Evolutionary conservation across 2,113 vertebrate genomes (phyloP).

Genomic region (Bufo gargarizans): DNA sequence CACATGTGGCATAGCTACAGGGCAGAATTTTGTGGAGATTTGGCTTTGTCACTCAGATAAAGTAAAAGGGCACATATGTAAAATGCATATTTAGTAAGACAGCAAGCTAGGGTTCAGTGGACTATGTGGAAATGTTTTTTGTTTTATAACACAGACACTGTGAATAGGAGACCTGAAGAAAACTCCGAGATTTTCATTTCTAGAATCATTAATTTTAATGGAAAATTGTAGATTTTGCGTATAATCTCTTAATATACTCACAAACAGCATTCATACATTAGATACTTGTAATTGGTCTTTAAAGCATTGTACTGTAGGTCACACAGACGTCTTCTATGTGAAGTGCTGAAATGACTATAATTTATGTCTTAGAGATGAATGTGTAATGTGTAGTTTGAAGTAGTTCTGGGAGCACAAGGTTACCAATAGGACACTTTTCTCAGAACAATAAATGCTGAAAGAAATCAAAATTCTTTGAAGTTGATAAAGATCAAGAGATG

Average conservation of each 20-base stretch:
- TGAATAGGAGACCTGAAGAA: no score
- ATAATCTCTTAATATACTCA: background rate
- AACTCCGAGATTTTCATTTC: background rate
- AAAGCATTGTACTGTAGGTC: background rate
- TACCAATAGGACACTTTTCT: slow-evolving; percentile 49
- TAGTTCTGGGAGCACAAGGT: slow-evolving; percentile 47
- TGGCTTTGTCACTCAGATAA: no score
- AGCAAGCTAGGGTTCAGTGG: no score
- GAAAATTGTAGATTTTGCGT: background rate
- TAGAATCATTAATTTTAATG: background rate
- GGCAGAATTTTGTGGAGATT: no score
- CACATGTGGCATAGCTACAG: no score
- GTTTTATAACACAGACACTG: no score
- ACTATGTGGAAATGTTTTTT: no score
- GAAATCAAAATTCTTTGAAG: slow-evolving; percentile 44
- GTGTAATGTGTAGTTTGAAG: slow-evolving; percentile 39
- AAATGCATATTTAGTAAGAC: no score
- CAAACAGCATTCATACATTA: background rate
- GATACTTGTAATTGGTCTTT: background rate
- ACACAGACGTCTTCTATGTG: background rate
- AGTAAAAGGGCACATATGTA: no score
- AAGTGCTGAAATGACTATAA: background rate
- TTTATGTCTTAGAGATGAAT: slow-evolving; percentile 18
- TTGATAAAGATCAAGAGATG: slow-evolving; percentile 51
- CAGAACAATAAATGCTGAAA: slow-evolving; percentile 42